Evolutionary conservation across 1,140 invertebrate species (phyloP).

Genomic region (Sycophila sp.): DNA sequence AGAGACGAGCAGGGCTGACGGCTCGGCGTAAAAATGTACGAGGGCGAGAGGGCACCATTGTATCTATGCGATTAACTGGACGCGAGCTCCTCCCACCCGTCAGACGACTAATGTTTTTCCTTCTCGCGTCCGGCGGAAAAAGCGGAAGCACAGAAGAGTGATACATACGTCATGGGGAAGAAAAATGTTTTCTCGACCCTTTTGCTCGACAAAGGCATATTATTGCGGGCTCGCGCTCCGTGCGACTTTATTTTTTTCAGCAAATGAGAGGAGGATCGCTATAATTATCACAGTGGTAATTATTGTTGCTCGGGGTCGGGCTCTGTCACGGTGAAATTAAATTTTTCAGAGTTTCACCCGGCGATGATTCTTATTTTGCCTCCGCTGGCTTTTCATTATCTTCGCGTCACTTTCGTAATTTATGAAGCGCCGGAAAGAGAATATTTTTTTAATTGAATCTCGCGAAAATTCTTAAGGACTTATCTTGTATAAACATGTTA

Average conservation of each 20-base stretch:
- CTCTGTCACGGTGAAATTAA: neutral
- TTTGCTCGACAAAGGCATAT: neutral
- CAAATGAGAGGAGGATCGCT: neutral
- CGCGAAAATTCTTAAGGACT: too few relatives aligned
- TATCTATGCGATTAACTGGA: neutral
- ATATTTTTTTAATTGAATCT: too few relatives aligned
- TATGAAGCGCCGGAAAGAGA: too few relatives aligned
- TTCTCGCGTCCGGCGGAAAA: neutral
- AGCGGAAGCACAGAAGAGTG: neutral
- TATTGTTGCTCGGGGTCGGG: neutral
- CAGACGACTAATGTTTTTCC: conserved; percentile 15
- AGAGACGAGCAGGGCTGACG: neutral
- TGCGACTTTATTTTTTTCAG: neutral
- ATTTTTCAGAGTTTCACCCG: too few relatives aligned
- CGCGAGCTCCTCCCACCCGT: neutral
- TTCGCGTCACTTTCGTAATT: neutral
- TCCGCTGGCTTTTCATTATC: conserved; percentile 6
- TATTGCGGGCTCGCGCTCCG: neutral
- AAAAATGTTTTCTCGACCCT: conserved; percentile 18
- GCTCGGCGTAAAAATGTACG: neutral
- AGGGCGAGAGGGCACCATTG: neutral
- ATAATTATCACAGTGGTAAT: conserved; percentile 4
- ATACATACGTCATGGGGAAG: neutral
- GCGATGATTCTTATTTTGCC: neutral
- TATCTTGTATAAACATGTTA: too few relatives aligned